Conservation (phyloP, 2,888 invertebrate genomes). For the Ischnus inquisitorius region DNA sequence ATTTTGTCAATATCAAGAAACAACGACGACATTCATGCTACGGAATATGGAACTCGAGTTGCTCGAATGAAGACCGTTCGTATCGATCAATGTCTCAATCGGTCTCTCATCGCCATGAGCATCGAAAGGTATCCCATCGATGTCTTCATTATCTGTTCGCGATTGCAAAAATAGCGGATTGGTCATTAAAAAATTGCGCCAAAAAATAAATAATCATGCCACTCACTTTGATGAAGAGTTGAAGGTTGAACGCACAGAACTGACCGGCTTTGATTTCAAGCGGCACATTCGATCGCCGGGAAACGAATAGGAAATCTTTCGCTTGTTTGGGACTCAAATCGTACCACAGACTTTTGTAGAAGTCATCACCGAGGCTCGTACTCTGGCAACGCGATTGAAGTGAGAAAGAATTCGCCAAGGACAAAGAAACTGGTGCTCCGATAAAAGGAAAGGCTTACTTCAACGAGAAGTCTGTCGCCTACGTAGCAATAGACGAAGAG, state of each 20-base stretch:
- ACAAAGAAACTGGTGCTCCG: no score
- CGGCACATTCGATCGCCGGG: constrained; percentile 54
- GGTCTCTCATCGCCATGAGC: constrained; percentile 63
- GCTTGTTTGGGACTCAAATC: constrained; percentile 51
- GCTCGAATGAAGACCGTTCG: no score
- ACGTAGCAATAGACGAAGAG: constrained; percentile 70
- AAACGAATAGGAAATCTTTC: constrained; percentile 58
- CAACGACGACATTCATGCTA: no score
- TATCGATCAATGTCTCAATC: constrained; percentile 65
- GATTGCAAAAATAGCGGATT: not conserved
- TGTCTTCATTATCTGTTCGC: constrained; percentile 62
- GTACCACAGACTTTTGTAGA: constrained; percentile 67
- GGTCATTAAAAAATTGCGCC: not conserved
- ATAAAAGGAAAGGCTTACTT: constrained; percentile 45
- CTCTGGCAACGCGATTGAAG: constrained; percentile 8
- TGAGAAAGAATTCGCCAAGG: not conserved
- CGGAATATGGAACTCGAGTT: no score
- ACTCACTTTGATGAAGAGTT: constrained; percentile 64
- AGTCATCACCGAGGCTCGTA: constrained; percentile 46
- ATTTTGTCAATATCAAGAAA: no score
- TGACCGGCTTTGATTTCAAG: constrained; percentile 67
- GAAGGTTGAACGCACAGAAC: constrained; percentile 58
- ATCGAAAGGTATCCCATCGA: constrained; percentile 70
- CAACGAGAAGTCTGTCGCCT: constrained; percentile 62
- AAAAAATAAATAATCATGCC: not conserved